Conservation (phyloP, 2,797 vertebrate genomes). For the Eutrigla gurnardus region DNA sequence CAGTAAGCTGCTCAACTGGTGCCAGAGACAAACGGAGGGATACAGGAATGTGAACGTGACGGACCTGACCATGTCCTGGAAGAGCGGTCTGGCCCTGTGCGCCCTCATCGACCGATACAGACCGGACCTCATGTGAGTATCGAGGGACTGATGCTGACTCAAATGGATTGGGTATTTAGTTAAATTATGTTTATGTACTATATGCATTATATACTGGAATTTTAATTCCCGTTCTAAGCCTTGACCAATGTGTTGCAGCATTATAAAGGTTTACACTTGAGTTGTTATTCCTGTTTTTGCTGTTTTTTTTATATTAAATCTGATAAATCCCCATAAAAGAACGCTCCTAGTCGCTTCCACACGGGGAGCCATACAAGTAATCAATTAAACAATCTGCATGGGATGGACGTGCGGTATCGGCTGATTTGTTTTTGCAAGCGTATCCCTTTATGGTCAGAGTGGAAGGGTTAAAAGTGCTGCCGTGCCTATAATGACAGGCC, state of each 20-base stretch:
- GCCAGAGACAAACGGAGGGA: conserved; percentile 97
- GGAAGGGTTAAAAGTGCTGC: conserved; percentile 35
- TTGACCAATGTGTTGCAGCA: neutral
- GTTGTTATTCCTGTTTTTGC: neutral
- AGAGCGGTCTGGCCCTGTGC: conserved; percentile 95
- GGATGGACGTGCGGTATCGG: neutral
- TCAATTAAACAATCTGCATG: neutral
- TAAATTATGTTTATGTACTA: neutral
- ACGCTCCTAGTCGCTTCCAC: neutral
- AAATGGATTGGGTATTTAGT: neutral
- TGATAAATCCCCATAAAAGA: neutral
- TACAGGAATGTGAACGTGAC: conserved; percentile 92
- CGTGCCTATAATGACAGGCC: conserved; percentile 22
- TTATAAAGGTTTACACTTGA: neutral
- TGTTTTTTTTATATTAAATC: too few species aligned
- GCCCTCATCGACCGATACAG: conserved; percentile 96
- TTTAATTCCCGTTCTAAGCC: neutral
- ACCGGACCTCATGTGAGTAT: conserved; percentile 96
- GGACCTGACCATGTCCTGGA: conserved; percentile 98
- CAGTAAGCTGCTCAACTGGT: conserved; percentile 96
- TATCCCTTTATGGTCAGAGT: neutral
- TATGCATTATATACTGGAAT: neutral
- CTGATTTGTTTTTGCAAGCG: neutral
- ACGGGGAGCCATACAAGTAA: neutral
- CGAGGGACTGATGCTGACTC: neutral